These are phyloP conservation scores for Trachops cirrhosus DNA, from an alignment of 2,797 vertebrate species.

Conservation along the genomic window DNA sequence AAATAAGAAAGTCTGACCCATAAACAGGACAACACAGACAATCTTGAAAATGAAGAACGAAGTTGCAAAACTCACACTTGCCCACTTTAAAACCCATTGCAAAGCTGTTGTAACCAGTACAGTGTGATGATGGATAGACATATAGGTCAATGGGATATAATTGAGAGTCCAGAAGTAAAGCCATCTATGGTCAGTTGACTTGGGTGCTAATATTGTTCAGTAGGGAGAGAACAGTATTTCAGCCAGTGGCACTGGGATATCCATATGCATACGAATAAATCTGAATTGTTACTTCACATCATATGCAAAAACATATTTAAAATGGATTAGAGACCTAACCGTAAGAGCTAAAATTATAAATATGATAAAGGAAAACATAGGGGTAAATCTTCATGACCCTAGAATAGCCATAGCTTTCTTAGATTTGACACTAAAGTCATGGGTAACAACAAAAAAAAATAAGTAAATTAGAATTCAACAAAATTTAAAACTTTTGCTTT, in stretches of 20 bases:
- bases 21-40: neutral
- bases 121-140: neutral
- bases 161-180: neutral
- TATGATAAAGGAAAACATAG: neutral
- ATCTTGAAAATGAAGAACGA: neutral
- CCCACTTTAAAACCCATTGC: neutral
- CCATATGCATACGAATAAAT: neutral
- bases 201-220: neutral
- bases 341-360: neutral
- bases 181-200: neutral
- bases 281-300: neutral
- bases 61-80: neutral
- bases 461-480: neutral
- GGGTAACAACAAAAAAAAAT: neutral
- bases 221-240: neutral
- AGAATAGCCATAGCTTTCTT: neutral
- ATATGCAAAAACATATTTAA: neutral
- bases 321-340: neutral
- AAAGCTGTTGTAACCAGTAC: neutral
- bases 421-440: neutral
- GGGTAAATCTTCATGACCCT: neutral
- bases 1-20: neutral
- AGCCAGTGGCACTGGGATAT: neutral
- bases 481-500: neutral
- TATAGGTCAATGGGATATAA: neutral